phyloP scores from a whole-genome alignment of 2,888 invertebrate genomes.

The Philereme vetulata region DNA sequence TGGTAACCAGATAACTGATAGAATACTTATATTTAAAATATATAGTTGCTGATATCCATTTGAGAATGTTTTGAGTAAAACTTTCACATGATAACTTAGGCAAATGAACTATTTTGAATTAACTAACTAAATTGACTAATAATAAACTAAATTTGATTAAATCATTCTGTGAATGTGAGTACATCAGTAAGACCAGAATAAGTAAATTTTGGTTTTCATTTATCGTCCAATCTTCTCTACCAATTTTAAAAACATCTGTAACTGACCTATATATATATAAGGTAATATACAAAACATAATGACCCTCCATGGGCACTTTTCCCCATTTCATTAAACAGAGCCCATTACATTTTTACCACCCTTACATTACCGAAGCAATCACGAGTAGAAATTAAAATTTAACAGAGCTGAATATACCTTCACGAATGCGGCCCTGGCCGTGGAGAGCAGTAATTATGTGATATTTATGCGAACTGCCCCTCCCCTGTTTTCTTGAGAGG shows the following conservation, averaged over 20 bases:
- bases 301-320: slow-evolving; percentile 17
- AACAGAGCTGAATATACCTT: slow-evolving; percentile 15
- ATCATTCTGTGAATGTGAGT: too few species aligned
- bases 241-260: slow-evolving; percentile 1
- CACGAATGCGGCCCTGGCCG: slow-evolving; percentile 47
- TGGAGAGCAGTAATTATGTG: slow-evolving; percentile 66
- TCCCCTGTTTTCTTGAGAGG: slow-evolving; percentile 52
- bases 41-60: too few species aligned
- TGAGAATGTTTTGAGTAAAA: too few species aligned
- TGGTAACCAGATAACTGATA: too few species aligned
- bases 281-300: slow-evolving; percentile 20
- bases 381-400: slow-evolving; percentile 21
- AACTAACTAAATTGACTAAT: too few species aligned
- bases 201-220: not conserved
- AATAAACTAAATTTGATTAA: too few species aligned
- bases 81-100: too few species aligned
- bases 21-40: too few species aligned
- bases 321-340: slow-evolving; percentile 17
- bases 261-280: slow-evolving; percentile 20
- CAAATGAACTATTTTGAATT: too few species aligned
- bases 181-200: not conserved
- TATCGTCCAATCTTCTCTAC: not conserved
- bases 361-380: slow-evolving; percentile 20
- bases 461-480: slow-evolving; percentile 64
- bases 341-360: slow-evolving; percentile 15